These are phyloP conservation scores for Bos taurus DNA, from an alignment of 2,113 vertebrate genomes.

Conservation along the genomic window ARS-UCD2.0 NC_037333.1:113977501-113978000, in stretches of 20 bases:
- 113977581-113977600: not conserved
- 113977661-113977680: fast-evolving
- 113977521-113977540: fast-evolving
- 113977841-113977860: fast-evolving
- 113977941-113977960: fast-evolving
- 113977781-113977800: not conserved
- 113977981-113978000: not conserved
- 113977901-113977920: fast-evolving
- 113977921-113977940: fast-evolving
- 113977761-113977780: not conserved
- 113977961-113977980: fast-evolving
- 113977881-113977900: not conserved
- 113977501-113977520: not conserved
- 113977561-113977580: not conserved
- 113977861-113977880: fast-evolving
- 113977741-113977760: not conserved
- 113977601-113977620: fast-evolving
- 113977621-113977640: fast-evolving
- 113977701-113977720: not conserved
- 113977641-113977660: fast-evolving
- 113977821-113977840: not conserved
- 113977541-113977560: not conserved
- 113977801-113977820: fast-evolving
- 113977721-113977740: not conserved
- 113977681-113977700: fast-evolving